Conservation (phyloP, 2,113 vertebrate species). For the Nymphicus hollandicus region DNA sequence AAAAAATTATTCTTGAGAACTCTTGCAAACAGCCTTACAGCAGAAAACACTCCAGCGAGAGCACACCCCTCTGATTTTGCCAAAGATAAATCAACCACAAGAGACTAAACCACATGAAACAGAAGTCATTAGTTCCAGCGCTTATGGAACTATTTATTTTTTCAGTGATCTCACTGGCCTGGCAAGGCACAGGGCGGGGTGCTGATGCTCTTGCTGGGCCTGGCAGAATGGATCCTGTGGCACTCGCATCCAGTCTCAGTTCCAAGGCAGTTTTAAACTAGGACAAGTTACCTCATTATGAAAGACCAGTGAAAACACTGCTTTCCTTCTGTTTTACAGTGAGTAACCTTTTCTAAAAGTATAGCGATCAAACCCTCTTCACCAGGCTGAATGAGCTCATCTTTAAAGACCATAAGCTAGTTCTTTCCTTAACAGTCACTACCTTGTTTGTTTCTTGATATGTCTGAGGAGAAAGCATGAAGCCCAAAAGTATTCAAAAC, state of each 20-base stretch:
- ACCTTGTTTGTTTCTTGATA: not conserved
- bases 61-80: not conserved
- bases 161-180: slow-evolving; percentile 29
- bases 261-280: not conserved
- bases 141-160: slow-evolving; percentile 44
- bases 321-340: not conserved
- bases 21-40: not conserved
- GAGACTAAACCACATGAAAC: slow-evolving; percentile 57
- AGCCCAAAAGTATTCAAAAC: not conserved
- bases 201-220: not conserved
- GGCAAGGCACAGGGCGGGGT: not conserved
- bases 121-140: slow-evolving; percentile 26
- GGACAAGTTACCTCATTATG: no score
- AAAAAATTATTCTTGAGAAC: not conserved
- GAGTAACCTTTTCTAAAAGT: not conserved
- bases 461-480: not conserved
- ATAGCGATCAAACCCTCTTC: not conserved
- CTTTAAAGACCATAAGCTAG: not conserved
- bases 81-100: slow-evolving; percentile 31
- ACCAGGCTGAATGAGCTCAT: not conserved
- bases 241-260: not conserved
- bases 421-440: not conserved
- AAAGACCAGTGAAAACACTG: not conserved
- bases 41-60: not conserved
- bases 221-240: not conserved